These are phyloP conservation scores for Candoia aspera DNA, from an alignment of 2,113 vertebrate genomes.

Conservation along the genomic window DNA sequence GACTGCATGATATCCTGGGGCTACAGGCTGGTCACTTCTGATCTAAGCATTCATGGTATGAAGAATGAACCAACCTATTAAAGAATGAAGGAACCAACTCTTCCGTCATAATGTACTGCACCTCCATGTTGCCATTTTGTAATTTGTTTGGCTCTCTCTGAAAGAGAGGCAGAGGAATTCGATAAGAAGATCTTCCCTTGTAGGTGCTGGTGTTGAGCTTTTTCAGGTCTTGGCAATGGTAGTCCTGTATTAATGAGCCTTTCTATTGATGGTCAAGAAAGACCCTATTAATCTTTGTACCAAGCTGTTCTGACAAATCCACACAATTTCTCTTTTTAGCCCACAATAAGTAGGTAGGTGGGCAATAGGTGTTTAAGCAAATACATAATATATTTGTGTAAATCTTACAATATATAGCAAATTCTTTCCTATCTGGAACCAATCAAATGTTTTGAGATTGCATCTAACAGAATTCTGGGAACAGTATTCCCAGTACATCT, in stretches of 20 bases:
- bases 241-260: slow-evolving; percentile 44
- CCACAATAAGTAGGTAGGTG: slow-evolving; percentile 11
- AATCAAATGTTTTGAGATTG: not conserved
- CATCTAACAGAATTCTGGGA: not conserved
- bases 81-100: no score
- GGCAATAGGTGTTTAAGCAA: not conserved
- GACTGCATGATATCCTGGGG: no score
- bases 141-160: not conserved
- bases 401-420: not conserved
- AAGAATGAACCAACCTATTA: no score
- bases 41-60: no score
- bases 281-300: not conserved
- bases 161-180: not conserved
- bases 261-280: slow-evolving; percentile 38
- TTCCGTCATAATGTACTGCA: not conserved
- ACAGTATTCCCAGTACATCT: not conserved
- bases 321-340: slow-evolving; percentile 2
- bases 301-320: slow-evolving; percentile 16
- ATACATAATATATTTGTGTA: not conserved
- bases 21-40: no score
- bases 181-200: not conserved
- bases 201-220: not conserved
- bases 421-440: not conserved
- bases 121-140: not conserved
- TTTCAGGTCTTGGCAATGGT: slow-evolving; percentile 12